These are phyloP conservation scores for Polydrusus pterygomalis DNA, from an alignment of 2,888 invertebrate species.

Conservation along the genomic window DNA sequence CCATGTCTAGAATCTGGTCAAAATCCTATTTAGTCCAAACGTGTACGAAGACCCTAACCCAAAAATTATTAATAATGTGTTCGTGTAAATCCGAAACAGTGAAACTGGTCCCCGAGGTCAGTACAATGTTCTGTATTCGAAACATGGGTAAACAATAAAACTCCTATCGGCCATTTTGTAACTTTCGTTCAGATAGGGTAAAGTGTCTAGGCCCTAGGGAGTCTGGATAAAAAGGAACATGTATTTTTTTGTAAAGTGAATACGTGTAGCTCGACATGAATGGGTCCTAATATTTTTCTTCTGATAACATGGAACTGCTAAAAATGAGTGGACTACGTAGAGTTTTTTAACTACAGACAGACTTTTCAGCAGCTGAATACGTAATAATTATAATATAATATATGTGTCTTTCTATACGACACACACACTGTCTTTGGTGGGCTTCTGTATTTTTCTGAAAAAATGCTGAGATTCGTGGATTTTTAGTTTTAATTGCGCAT, in stretches of 20 bases:
- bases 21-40: no score
- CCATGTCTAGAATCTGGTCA: no score
- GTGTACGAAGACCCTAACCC: neutral
- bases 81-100: slow-evolving; percentile 5
- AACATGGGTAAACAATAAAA: slow-evolving; percentile 11
- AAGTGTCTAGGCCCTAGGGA: slow-evolving; percentile 1
- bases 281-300: neutral
- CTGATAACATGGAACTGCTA: neutral
- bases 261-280: neutral
- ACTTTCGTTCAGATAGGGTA: slow-evolving; percentile 13
- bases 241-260: slow-evolving; percentile 1
- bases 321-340: no score
- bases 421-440: no score
- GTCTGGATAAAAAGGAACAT: neutral
- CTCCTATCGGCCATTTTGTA: slow-evolving; percentile 13
- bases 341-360: neutral
- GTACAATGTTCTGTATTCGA: slow-evolving; percentile 12
- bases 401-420: no score
- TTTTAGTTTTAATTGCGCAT: no score
- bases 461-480: no score
- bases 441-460: no score
- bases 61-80: slow-evolving; percentile 6
- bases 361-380: neutral
- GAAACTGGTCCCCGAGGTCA: slow-evolving; percentile 4
- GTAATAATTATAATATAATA: no score